A percentile compares a stretch with the other conserved stretches of the same genome.
phyloP scores from a whole-genome alignment of 2,797 vertebrate genomes.

The Pseudochirops corinnae region DNA sequence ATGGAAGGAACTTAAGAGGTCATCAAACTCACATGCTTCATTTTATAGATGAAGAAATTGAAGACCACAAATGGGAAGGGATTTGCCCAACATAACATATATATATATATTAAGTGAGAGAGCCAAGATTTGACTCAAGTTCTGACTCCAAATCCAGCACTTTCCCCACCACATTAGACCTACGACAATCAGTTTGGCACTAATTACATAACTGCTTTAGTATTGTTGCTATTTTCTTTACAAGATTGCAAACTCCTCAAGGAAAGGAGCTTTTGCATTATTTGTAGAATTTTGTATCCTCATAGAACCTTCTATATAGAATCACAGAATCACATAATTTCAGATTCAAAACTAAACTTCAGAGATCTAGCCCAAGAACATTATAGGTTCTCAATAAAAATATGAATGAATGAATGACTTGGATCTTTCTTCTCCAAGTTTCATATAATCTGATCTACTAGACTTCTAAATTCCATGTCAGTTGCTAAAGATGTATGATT shows the following conservation, averaged over 20 bases:
- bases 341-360: background rate
- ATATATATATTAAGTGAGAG: background rate
- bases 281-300: background rate
- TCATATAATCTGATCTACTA: background rate
- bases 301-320: too few relatives aligned
- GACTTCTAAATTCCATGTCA: background rate
- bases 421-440: background rate
- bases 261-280: background rate
- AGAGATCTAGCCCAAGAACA: background rate
- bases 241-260: background rate
- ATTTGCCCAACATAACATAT: background rate
- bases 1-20: background rate
- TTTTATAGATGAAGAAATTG: background rate
- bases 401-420: background rate
- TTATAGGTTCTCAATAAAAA: background rate
- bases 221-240: background rate
- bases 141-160: background rate
- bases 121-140: background rate
- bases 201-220: background rate
- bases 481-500: background rate
- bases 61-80: background rate
- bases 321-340: background rate
- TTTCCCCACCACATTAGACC: background rate
- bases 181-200: background rate
- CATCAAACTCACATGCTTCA: background rate